Conservation (phyloP, 1,140 invertebrate genomes). For the Agrilus planipennis region DNA sequence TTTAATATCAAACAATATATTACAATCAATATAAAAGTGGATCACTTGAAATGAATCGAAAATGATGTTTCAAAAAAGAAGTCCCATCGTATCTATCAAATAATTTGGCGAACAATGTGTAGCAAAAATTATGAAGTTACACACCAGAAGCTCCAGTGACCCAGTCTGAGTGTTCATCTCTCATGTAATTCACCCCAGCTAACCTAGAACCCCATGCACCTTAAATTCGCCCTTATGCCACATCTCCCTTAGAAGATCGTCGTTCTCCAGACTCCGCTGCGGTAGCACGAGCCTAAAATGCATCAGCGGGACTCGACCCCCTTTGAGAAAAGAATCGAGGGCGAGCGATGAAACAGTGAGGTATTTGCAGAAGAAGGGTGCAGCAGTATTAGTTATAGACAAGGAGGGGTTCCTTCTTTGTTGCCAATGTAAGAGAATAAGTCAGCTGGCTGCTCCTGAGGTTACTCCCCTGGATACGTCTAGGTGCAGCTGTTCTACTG, state of each 20-base stretch:
- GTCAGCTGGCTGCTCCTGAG: slow-evolving; percentile 12
- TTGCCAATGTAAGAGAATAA: slow-evolving; percentile 11
- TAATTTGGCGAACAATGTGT: too few relatives aligned
- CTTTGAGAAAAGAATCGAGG: slow-evolving; percentile 7
- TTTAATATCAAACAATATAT: too few relatives aligned
- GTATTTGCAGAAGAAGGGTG: slow-evolving; percentile 11
- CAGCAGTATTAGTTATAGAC: slow-evolving; percentile 8
- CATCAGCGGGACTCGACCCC: neutral
- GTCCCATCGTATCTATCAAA: too few relatives aligned
- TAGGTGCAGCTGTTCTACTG: slow-evolving; percentile 9
- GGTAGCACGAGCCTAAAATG: slow-evolving; percentile 7
- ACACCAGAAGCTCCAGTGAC: slow-evolving; percentile 4
- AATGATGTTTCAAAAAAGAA: too few relatives aligned
- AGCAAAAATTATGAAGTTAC: slow-evolving; percentile 1
- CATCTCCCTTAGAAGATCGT: neutral
- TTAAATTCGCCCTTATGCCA: slow-evolving; percentile 2
- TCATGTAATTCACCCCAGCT: slow-evolving; percentile 2
- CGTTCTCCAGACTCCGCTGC: slow-evolving; percentile 1
- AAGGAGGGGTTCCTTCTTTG: slow-evolving; percentile 13
- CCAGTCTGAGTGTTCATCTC: slow-evolving; percentile 1
- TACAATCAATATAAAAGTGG: too few relatives aligned
- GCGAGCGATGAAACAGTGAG: slow-evolving; percentile 11
- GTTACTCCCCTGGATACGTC: slow-evolving; percentile 3
- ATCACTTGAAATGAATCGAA: too few relatives aligned
- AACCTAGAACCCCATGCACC: slow-evolving; percentile 2